A percentile compares a stretch with the other conserved stretches of the same genome.
Evolutionary conservation across 2,888 invertebrate species (phyloP).

Genomic region (Orthonychiurus folsomi): DNA sequence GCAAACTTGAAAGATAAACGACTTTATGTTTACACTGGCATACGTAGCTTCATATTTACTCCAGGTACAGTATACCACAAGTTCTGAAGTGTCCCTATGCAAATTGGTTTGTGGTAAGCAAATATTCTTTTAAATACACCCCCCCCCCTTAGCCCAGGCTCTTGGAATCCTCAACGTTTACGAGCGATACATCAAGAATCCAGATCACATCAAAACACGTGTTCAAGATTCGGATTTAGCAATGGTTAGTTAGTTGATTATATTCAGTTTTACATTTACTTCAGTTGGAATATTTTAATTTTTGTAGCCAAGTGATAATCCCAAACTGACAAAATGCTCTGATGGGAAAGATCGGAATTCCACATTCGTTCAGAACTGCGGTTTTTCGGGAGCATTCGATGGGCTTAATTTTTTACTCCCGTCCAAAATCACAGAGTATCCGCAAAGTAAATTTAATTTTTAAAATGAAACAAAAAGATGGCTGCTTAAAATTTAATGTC

Average conservation of each 20-base stretch:
- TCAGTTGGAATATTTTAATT: not conserved
- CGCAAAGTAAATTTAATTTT: no score
- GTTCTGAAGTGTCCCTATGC: not conserved
- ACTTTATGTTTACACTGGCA: constrained; percentile 37
- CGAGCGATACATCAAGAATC: constrained; percentile 22
- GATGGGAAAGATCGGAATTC: constrained; percentile 12
- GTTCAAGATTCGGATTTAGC: constrained; percentile 20
- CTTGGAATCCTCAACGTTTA: constrained; percentile 21
- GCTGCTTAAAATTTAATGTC: not conserved
- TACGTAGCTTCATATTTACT: constrained; percentile 28
- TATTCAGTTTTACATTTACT: not conserved
- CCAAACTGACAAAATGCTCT: constrained; percentile 23
- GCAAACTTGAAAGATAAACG: constrained; percentile 29
- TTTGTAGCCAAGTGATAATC: constrained; percentile 8
- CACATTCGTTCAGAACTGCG: constrained; percentile 33
- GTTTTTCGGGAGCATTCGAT: constrained; percentile 34
- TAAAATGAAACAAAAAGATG: not conserved
- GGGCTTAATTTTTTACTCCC: constrained; percentile 28
- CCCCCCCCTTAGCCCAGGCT: constrained; percentile 18
- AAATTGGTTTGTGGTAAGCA: not conserved
- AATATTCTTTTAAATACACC: constrained; percentile 5
- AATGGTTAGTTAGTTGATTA: constrained; percentile 15
- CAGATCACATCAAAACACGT: constrained; percentile 13
- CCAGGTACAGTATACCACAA: constrained; percentile 22
- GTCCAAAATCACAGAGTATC: not conserved